Percentiles rank a stretch among this genome's conserved stretches.
phyloP scores from a whole-genome alignment of 2,888 invertebrate genomes.

The Hirtodrosophila confusa region DNA sequence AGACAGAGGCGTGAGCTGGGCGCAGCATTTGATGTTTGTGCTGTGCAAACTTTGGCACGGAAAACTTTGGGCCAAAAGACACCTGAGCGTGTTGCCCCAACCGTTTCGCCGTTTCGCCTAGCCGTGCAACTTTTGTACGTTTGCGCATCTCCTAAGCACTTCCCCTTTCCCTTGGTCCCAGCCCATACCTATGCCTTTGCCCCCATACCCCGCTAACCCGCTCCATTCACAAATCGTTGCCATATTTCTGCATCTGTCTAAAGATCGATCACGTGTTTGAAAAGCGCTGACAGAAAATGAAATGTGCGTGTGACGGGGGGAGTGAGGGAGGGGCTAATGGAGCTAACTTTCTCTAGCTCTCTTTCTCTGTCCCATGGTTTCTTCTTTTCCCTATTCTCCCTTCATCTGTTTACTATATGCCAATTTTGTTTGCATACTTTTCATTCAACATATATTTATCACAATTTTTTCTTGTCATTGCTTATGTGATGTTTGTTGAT shows the following conservation, averaged over 20 bases:
- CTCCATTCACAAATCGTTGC: slow-evolving; percentile 6
- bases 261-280: slow-evolving; percentile 72
- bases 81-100: slow-evolving; percentile 64
- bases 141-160: background rate
- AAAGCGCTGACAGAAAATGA: slow-evolving; percentile 53
- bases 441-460: slow-evolving; percentile 68
- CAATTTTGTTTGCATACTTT: slow-evolving; percentile 62
- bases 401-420: slow-evolving; percentile 8
- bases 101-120: slow-evolving; percentile 27
- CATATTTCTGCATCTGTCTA: slow-evolving; percentile 37
- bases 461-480: slow-evolving; percentile 70
- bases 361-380: background rate
- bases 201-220: background rate
- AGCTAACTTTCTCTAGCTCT: too few species aligned
- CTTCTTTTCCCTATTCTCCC: background rate
- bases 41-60: slow-evolving; percentile 74
- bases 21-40: slow-evolving; percentile 73
- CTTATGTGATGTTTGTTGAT: slow-evolving; percentile 41
- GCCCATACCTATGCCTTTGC: background rate
- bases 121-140: slow-evolving; percentile 25
- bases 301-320: slow-evolving; percentile 5
- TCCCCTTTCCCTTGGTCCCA: too few species aligned
- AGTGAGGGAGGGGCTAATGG: too few species aligned
- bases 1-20: slow-evolving; percentile 40
- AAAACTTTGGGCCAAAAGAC: slow-evolving; percentile 71